These are phyloP conservation scores for Scaptodrosophila lebanonensis DNA, from an alignment of 1,140 invertebrate species.

Conservation along the genomic window DNA sequence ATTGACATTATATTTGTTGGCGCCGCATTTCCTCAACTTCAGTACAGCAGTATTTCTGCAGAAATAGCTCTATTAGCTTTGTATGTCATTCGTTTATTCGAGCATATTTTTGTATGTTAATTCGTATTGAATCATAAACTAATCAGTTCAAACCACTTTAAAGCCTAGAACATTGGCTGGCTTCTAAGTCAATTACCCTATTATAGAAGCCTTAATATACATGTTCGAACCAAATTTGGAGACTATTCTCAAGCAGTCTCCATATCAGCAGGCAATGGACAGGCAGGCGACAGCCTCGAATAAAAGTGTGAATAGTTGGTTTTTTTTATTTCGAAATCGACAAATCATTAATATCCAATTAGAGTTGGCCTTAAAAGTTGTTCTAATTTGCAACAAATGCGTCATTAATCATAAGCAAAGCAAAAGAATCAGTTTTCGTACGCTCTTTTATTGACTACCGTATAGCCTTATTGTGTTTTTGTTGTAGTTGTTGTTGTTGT, in stretches of 20 bases:
- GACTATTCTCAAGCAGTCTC: constrained; percentile 42
- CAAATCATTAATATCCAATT: constrained; percentile 70
- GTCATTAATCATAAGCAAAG: constrained; percentile 60
- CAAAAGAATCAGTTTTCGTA: constrained; percentile 17
- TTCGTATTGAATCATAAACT: no score
- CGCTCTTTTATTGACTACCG: constrained; percentile 46
- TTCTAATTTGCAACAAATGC: constrained; percentile 62
- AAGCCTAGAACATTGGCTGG: no score
- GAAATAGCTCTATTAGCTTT: no score
- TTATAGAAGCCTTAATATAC: constrained; percentile 35
- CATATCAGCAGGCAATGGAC: no score
- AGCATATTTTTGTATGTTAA: no score
- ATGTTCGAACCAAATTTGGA: constrained; percentile 43
- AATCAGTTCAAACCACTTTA: no score
- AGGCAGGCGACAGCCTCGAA: constrained; percentile 17
- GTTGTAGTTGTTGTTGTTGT: no score
- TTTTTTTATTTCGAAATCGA: constrained; percentile 31
- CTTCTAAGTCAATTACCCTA: constrained; percentile 52
- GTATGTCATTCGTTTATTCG: no score
- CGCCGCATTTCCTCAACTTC: no score
- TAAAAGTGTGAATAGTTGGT: constrained; percentile 42
- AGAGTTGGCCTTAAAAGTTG: constrained; percentile 61
- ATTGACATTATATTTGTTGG: no score
- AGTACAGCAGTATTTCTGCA: no score
- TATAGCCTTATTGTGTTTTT: constrained; percentile 40